phyloP scores from a whole-genome alignment of 2,797 vertebrate genomes.

The Anisognathus igniventris region DNA sequence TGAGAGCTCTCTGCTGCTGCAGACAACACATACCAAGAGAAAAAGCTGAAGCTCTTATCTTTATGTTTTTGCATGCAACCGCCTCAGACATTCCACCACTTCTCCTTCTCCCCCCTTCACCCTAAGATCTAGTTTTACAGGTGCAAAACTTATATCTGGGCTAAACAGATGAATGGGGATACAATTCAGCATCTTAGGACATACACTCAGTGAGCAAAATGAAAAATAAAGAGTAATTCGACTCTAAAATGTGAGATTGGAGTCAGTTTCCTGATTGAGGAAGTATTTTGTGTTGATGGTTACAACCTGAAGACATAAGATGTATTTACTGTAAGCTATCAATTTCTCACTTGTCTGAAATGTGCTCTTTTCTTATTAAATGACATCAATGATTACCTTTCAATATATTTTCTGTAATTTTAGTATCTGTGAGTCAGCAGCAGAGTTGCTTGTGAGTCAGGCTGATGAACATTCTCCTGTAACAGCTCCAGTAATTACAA shows the following conservation, averaged over 20 bases:
- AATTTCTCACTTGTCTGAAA: not conserved
- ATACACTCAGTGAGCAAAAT: not conserved
- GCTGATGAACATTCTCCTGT: not conserved
- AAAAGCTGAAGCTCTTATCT: not conserved
- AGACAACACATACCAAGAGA: not conserved
- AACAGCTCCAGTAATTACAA: not conserved
- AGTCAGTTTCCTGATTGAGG: not conserved
- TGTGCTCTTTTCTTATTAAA: not conserved
- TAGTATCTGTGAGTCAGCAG: not conserved
- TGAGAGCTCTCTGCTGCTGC: not conserved
- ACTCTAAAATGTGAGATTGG: not conserved
- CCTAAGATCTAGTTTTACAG: not conserved
- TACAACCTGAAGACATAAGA: not conserved
- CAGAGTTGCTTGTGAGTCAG: not conserved
- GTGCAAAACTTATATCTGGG: not conserved
- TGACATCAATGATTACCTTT: not conserved
- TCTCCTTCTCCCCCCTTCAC: not conserved
- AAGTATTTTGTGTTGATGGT: not conserved
- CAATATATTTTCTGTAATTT: not conserved
- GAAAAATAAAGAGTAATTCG: not conserved
- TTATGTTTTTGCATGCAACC: not conserved
- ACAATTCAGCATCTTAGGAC: not conserved
- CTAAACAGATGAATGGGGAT: not conserved
- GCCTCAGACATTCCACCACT: not conserved
- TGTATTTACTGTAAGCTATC: not conserved